These are phyloP conservation scores for Caenorhabditis briggsae DNA, from an alignment of 1,140 invertebrate genomes.

Conservation along the genomic window DNA sequence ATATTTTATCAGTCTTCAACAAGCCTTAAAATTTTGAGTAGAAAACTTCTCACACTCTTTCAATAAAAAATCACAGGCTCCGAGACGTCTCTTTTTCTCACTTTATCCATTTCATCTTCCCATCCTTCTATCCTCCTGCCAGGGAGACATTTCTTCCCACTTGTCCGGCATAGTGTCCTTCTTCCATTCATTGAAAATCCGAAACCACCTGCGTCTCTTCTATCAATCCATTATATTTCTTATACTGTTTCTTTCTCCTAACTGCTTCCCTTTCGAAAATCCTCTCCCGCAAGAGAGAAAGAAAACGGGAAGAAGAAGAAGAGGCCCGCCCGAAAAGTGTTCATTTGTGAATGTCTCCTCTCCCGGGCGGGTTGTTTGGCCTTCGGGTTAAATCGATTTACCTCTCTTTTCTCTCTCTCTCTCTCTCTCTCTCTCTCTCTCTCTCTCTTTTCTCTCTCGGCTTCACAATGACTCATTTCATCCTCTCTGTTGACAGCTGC, in stretches of 20 bases:
- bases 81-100: too few species aligned
- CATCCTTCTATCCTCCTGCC: not conserved
- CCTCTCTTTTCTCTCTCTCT: too few species aligned
- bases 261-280: not conserved
- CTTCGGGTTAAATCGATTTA: constrained; percentile 32
- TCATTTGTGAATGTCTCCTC: constrained; percentile 23
- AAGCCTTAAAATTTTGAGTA: too few species aligned
- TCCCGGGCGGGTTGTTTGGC: constrained; percentile 16
- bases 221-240: not conserved
- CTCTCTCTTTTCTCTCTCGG: too few species aligned
- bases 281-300: not conserved
- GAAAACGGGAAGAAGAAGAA: not conserved
- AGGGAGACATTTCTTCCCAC: not conserved
- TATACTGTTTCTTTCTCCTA: not conserved
- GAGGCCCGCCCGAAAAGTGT: constrained; percentile 47
- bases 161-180: not conserved
- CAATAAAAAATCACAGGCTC: too few species aligned
- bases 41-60: too few species aligned
- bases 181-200: too few species aligned
- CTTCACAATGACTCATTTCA: not conserved
- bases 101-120: not conserved
- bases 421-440: too few species aligned
- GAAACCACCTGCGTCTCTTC: not conserved
- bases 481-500: constrained; percentile 20
- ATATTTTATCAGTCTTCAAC: too few species aligned